Conservation (phyloP, 2,113 vertebrate species). For the Thunnus thynnus region DNA sequence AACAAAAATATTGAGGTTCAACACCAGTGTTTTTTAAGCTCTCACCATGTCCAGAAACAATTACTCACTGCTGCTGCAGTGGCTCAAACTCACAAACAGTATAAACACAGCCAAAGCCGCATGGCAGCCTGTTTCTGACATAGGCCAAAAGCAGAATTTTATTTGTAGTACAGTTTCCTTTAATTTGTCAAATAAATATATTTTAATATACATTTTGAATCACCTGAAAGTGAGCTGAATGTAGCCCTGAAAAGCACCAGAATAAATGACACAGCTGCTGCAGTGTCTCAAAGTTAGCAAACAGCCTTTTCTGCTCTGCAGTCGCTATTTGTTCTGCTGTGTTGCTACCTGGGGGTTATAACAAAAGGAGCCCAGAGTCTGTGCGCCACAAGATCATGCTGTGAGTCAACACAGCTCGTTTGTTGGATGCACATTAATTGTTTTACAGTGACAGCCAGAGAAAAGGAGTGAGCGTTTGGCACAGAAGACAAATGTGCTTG, state of each 20-base stretch:
- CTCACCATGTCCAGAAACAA: background rate
- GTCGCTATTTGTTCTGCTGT: slow-evolving; percentile 60
- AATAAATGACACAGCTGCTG: slow-evolving; percentile 1
- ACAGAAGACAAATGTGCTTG: slow-evolving; percentile 68
- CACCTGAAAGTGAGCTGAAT: background rate
- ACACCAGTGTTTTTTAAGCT: background rate
- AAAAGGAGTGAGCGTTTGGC: slow-evolving; percentile 33
- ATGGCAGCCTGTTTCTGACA: background rate
- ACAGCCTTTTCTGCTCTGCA: slow-evolving; percentile 14
- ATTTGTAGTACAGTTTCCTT: background rate
- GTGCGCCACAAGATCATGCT: slow-evolving; percentile 33
- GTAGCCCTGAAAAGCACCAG: background rate
- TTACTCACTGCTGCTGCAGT: slow-evolving; percentile 5
- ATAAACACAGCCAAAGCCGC: background rate
- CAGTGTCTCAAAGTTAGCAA: too few relatives aligned
- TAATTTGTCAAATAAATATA: background rate
- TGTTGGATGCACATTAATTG: slow-evolving; percentile 72
- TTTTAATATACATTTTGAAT: background rate
- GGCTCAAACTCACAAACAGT: background rate
- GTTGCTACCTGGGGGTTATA: slow-evolving; percentile 22
- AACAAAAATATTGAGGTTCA: background rate
- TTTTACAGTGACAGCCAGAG: slow-evolving; percentile 66
- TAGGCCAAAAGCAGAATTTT: background rate
- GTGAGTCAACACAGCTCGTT: slow-evolving; percentile 56
- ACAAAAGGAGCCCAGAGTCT: slow-evolving; percentile 52